Base-by-base conservation (phyloP, 2,888 invertebrate species). In the Plutella xylostella region DNA sequence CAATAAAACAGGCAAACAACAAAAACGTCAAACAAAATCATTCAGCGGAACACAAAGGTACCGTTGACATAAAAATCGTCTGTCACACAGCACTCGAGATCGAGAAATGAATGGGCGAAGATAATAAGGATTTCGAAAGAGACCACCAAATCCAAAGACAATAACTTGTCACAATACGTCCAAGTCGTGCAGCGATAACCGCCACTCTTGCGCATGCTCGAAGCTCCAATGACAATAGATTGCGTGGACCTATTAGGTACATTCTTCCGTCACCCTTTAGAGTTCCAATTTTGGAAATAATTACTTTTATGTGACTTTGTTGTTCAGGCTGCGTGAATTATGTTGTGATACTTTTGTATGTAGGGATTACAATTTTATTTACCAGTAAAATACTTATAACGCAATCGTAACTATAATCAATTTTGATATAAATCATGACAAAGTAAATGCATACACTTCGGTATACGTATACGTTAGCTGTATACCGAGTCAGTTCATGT, bases 61-160 rank as follows among this genome's bases (percentile, higher is more conserved):
- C 20, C 30, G 18, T 30, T 22, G 41, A 41, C 45, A 45, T 11
- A 35, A 45, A 45, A 45, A 45, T 45, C 28, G 41, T 18, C n/a
- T 14, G 19, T 42, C 34, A 22, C 30, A 45, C 34, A 45, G 35
- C 35, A 21, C 28, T 22, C 5, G 12, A 41, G 43, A 43, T 41
- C 43, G 43, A 39, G 37, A 17, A 43, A 12, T 43, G 46, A 46
- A 46, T 43, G 43, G 37, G 18, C 19, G 42, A 28, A 43, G 46
- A 46, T 46, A 46, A 46, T 46, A 33, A 43, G 33, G 22, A 43
- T 46, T 46, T 46, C 43, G 40, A 22, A 46, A 46, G 35, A 45
- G 39, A 28, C 37, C 46, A 20, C 34, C 43, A 39, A 46, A 46
- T 25, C 39, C 31, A 31, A 35, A 40, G 46, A 46, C 42, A 46